Evolutionary conservation across 2,797 vertebrate genomes (phyloP).

Genomic region (Micropoecilia bifurca): DNA sequence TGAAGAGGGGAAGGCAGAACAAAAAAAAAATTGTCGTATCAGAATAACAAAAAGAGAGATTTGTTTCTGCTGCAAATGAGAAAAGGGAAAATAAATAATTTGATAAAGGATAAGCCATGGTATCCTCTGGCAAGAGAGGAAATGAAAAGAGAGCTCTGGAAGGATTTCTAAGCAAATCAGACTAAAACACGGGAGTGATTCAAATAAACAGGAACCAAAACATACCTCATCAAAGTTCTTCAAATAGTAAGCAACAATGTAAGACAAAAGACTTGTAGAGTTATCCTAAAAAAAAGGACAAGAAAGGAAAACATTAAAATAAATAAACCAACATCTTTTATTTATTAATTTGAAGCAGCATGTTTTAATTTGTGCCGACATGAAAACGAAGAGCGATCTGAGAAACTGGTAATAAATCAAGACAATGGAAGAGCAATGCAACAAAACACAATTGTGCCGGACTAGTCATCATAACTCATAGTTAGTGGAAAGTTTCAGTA

Average conservation of each 20-base stretch:
- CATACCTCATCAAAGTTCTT: constrained; percentile 98
- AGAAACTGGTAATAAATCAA: constrained; percentile 63
- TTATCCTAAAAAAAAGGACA: constrained; percentile 88
- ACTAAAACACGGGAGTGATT: constrained; percentile 73
- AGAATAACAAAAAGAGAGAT: constrained; percentile 67
- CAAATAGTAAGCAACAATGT: constrained; percentile 95
- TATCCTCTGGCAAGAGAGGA: constrained; percentile 78
- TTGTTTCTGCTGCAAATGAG: constrained; percentile 74
- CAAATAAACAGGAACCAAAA: constrained; percentile 83
- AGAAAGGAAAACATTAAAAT: constrained; percentile 76
- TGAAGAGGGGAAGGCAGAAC: constrained; percentile 68
- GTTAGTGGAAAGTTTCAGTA: constrained; percentile 72
- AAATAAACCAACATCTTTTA: constrained; percentile 76
- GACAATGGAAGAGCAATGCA: constrained; percentile 57
- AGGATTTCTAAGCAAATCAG: constrained; percentile 82
- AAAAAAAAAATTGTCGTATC: constrained; percentile 49
- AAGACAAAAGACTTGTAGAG: constrained; percentile 93
- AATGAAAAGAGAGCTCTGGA: constrained; percentile 80
- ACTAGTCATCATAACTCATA: constrained; percentile 68
- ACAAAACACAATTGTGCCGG: constrained; percentile 63
- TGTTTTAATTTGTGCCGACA: constrained; percentile 70
- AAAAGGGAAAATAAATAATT: constrained; percentile 82
- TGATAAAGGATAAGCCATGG: constrained; percentile 82
- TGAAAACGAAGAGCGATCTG: constrained; percentile 51
- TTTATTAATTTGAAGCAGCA: constrained; percentile 76